Evolutionary conservation across 2,797 vertebrate genomes (phyloP).

Genomic region (Lepilemur septentrionalis): DNA sequence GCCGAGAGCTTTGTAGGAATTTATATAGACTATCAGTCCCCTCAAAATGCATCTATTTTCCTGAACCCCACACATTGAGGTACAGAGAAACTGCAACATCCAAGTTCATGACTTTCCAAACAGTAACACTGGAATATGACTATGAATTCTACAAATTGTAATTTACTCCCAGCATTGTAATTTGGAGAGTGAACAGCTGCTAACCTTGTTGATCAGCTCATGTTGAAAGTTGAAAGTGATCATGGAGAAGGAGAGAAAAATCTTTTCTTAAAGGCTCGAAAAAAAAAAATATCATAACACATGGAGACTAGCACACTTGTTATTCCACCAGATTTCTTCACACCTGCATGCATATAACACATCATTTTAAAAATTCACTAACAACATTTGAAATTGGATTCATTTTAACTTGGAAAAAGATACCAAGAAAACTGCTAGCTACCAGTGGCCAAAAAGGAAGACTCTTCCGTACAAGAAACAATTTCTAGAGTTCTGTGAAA

Average conservation of each 20-base stretch:
- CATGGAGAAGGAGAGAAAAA: not conserved
- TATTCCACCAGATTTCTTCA: slow-evolving; percentile 77
- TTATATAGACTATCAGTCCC: not conserved
- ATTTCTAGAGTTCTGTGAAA: slow-evolving; percentile 70
- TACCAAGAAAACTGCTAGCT: slow-evolving; percentile 78
- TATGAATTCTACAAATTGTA: not conserved
- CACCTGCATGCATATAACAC: slow-evolving; percentile 79
- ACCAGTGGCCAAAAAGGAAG: slow-evolving; percentile 75
- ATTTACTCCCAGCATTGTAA: not conserved
- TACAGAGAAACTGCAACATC: not conserved
- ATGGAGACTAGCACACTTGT: slow-evolving; percentile 67
- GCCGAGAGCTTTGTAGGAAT: not conserved
- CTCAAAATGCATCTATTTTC: not conserved
- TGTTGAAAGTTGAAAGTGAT: not conserved
- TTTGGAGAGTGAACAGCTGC: not conserved
- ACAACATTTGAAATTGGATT: slow-evolving; percentile 76
- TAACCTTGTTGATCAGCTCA: slow-evolving; percentile 10
- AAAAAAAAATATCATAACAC: slow-evolving; percentile 57
- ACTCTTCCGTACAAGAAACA: slow-evolving; percentile 67
- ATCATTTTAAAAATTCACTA: slow-evolving; percentile 77
- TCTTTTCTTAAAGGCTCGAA: slow-evolving; percentile 18
- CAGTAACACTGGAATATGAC: not conserved
- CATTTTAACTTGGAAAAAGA: slow-evolving; percentile 71
- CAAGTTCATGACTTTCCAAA: not conserved
- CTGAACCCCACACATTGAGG: not conserved